Conservation (phyloP, 2,797 vertebrate genomes). For the Bothrops alternatus region DNA sequence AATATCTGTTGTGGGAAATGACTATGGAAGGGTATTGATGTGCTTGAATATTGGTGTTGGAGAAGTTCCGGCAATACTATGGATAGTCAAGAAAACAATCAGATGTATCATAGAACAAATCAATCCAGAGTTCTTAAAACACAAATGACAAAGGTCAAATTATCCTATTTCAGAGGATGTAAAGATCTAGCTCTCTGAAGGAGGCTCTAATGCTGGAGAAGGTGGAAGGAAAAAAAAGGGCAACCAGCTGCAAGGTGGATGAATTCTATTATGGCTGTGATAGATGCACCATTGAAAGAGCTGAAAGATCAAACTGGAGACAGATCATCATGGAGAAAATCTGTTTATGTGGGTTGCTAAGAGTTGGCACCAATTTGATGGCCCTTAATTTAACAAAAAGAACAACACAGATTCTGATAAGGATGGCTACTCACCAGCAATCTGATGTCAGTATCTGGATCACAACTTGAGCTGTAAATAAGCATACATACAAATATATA, state of each 20-base stretch:
- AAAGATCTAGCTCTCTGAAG: background rate
- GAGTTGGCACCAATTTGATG: background rate
- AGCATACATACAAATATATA: background rate
- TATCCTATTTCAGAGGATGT: background rate
- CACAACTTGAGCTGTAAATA: slow-evolving; percentile 17
- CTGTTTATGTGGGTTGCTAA: background rate
- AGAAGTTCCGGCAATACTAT: background rate
- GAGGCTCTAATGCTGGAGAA: background rate
- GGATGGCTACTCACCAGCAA: slow-evolving; percentile 1
- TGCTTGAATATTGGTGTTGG: background rate
- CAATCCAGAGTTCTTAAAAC: background rate
- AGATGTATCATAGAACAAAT: background rate
- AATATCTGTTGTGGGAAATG: background rate
- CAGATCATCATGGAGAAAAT: background rate
- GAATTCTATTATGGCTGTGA: background rate
- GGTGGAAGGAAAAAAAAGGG: background rate
- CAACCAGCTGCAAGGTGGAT: background rate
- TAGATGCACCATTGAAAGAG: background rate
- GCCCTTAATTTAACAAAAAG: background rate
- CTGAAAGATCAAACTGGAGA: background rate
- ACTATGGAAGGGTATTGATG: background rate
- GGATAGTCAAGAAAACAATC: background rate
- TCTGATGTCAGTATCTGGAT: background rate
- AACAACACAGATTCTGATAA: background rate
- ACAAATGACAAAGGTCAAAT: background rate